Percentiles rank a stretch among this genome's conserved stretches.
phyloP scores from a whole-genome alignment of 2,797 vertebrate genomes.

The Tokudaia muenninki region DNA sequence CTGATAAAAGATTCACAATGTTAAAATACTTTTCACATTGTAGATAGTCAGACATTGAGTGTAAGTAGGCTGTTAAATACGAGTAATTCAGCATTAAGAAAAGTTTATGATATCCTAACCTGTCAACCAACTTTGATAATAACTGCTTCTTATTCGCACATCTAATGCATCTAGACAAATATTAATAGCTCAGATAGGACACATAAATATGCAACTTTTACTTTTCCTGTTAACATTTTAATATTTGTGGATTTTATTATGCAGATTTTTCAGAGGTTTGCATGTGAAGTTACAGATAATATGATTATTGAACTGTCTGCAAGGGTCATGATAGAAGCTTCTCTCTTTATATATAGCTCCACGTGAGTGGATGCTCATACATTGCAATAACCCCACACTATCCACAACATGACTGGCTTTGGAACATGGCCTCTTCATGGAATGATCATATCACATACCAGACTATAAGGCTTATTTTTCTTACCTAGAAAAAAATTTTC shows the following conservation, averaged over 20 bases:
- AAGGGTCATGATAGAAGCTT: accelerated
- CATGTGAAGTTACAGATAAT: too few species aligned
- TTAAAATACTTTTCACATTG: constrained; percentile 67
- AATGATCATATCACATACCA: background rate
- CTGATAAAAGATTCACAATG: constrained; percentile 49
- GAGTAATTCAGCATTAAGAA: constrained; percentile 65
- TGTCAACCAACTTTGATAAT: constrained; percentile 47
- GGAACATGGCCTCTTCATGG: background rate
- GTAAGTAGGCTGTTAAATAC: constrained; percentile 58
- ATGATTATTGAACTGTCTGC: background rate
- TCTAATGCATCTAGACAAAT: background rate
- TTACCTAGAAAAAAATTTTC: background rate
- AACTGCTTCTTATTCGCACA: constrained; percentile 17
- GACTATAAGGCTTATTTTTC: background rate
- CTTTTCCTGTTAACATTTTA: constrained; percentile 40
- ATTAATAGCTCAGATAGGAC: constrained; percentile 28
- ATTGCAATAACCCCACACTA: background rate
- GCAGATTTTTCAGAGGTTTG: background rate
- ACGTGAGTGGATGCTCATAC: too few species aligned
- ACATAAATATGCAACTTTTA: background rate
- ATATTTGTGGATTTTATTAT: constrained; percentile 11
- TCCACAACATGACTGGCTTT: background rate
- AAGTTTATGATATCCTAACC: constrained; percentile 48
- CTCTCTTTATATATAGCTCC: background rate
- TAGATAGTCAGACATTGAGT: constrained; percentile 54